Conservation (phyloP, 2,888 invertebrate genomes). For the Hermaeophaga mercurialis region DNA sequence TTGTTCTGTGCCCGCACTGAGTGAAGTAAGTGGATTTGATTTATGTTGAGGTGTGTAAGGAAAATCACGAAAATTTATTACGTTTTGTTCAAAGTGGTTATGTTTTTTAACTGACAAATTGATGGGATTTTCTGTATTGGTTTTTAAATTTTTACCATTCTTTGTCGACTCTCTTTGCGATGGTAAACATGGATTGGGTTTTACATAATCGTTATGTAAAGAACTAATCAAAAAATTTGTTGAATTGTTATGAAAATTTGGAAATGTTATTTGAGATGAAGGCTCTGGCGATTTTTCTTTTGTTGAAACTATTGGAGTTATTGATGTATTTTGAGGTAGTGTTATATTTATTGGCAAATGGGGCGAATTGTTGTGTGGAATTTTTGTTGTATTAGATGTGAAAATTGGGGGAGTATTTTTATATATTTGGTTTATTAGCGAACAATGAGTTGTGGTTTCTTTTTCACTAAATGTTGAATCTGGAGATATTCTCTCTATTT, state of each 20-base stretch:
- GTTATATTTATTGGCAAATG: background rate
- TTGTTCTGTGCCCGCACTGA: no score
- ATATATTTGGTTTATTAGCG: background rate
- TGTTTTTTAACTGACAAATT: slow-evolving; percentile 17
- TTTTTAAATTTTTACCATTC: background rate
- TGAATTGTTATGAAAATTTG: background rate
- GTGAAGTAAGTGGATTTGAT: background rate
- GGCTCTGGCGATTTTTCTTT: background rate
- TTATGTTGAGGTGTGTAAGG: background rate
- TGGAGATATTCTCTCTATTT: slow-evolving; percentile 13
- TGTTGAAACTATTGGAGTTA: background rate
- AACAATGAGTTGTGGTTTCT: background rate
- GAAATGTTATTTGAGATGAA: background rate
- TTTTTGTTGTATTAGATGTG: background rate
- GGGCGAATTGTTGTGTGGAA: background rate
- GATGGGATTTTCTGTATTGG: slow-evolving; percentile 9
- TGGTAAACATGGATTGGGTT: background rate
- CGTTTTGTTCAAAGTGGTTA: background rate
- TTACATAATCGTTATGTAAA: background rate
- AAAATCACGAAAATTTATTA: background rate
- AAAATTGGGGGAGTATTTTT: background rate
- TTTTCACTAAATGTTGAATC: slow-evolving; percentile 7
- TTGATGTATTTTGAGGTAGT: slow-evolving; percentile 2
- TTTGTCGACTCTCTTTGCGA: background rate
- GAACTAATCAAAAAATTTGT: no score